A percentile compares a stretch with the other conserved stretches of the same genome.
These are phyloP conservation scores for Polydrusus tereticollis DNA, from an alignment of 2,888 invertebrate genomes.

Conservation along the genomic window DNA sequence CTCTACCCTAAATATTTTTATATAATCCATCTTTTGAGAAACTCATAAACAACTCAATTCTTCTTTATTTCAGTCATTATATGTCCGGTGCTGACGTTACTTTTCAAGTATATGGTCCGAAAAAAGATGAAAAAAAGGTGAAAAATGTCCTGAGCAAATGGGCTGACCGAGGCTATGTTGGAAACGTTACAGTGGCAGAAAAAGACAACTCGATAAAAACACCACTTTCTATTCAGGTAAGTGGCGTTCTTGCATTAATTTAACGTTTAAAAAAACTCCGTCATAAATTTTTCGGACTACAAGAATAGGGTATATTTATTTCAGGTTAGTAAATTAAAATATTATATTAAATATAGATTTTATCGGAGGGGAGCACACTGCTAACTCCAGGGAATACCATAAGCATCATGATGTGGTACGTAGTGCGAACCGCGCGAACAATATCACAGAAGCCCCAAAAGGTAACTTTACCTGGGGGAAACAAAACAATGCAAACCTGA, in stretches of 20 bases:
- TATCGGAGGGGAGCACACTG: too few species aligned
- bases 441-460: too few species aligned
- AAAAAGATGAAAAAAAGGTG: slow-evolving; percentile 70
- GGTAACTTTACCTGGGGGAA: too few species aligned
- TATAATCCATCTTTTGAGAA: neutral
- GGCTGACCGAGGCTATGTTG: slow-evolving; percentile 54
- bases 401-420: too few species aligned
- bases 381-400: too few species aligned
- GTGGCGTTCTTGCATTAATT: slow-evolving; percentile 8
- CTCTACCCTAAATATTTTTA: neutral
- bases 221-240: slow-evolving; percentile 77
- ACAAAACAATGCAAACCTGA: too few species aligned
- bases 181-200: slow-evolving; percentile 68
- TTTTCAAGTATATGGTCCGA: slow-evolving; percentile 70
- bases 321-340: too few species aligned
- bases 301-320: too few species aligned
- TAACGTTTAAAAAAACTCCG: neutral
- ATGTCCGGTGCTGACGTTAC: slow-evolving; percentile 69
- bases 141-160: slow-evolving; percentile 63
- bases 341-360: too few species aligned
- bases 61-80: slow-evolving; percentile 58
- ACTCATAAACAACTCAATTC: neutral
- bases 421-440: too few species aligned
- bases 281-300: too few species aligned
- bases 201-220: slow-evolving; percentile 77